These are phyloP conservation scores for Sparidentex hasta DNA, from an alignment of 2,797 vertebrate species.

Conservation along the genomic window DNA sequence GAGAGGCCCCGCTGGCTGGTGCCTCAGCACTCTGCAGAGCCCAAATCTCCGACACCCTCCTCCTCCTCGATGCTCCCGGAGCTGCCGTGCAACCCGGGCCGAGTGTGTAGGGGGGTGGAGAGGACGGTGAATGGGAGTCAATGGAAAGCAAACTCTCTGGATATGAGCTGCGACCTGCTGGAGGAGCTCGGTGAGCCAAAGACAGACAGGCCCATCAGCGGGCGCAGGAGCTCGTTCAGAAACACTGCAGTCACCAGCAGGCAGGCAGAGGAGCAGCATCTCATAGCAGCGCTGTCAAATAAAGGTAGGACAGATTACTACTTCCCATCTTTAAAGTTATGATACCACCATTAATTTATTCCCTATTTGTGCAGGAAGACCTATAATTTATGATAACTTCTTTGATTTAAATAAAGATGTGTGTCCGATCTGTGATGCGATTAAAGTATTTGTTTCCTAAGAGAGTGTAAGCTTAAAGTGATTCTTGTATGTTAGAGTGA, in stretches of 20 bases:
- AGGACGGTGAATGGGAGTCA: slow-evolving; percentile 54
- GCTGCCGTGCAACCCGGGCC: slow-evolving; percentile 76
- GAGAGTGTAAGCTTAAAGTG: too few species aligned
- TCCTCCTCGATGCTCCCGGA: slow-evolving; percentile 77
- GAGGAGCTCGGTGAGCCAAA: slow-evolving; percentile 74
- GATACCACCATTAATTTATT: background rate
- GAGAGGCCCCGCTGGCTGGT: slow-evolving; percentile 88
- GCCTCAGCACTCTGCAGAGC: slow-evolving; percentile 74
- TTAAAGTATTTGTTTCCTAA: too few species aligned
- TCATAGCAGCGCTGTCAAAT: slow-evolving; percentile 50
- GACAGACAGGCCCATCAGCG: slow-evolving; percentile 83
- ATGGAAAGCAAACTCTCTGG: slow-evolving; percentile 72
- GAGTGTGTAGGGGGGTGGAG: slow-evolving; percentile 72
- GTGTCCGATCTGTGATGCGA: too few species aligned
- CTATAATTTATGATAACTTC: too few species aligned
- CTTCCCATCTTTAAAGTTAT: background rate
- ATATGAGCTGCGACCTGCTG: slow-evolving; percentile 80
- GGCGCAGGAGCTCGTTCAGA: slow-evolving; percentile 85
- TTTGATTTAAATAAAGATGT: too few species aligned
- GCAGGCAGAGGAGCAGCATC: slow-evolving; percentile 66
- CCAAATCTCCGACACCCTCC: slow-evolving; percentile 43
- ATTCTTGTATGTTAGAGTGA: too few species aligned
- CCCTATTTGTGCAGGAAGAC: too few species aligned
- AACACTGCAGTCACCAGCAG: slow-evolving; percentile 60
- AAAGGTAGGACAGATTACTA: slow-evolving; percentile 55